Conservation (phyloP, 2,888 invertebrate genomes). For the Caenorhabditis sp. region DNA sequence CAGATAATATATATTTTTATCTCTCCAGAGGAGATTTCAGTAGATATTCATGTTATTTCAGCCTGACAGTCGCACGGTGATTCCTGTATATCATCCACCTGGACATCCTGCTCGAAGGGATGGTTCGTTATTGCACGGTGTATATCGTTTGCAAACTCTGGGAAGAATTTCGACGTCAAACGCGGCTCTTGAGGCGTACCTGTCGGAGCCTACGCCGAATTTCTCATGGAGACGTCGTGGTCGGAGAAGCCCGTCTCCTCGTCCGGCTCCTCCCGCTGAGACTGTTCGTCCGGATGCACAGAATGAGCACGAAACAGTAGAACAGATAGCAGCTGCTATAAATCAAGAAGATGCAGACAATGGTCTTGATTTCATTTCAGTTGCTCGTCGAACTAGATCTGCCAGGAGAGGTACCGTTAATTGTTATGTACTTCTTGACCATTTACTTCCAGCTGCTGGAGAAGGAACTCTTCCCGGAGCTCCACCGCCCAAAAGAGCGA, state of each 20-base stretch:
- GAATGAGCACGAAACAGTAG: background rate
- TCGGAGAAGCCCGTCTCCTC: background rate
- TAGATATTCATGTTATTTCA: too few relatives aligned
- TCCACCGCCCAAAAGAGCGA: conserved; percentile 20
- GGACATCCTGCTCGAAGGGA: too few relatives aligned
- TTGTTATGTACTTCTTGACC: background rate
- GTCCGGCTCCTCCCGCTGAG: background rate
- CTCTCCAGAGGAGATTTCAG: too few relatives aligned
- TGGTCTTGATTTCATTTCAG: conserved; percentile 26
- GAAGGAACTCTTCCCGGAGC: conserved; percentile 20
- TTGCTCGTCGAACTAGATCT: conserved; percentile 47
- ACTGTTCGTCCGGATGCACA: background rate
- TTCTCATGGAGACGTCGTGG: too few relatives aligned
- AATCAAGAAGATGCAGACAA: conserved; percentile 31
- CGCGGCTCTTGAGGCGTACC: too few relatives aligned
- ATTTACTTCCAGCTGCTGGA: conserved; percentile 32
- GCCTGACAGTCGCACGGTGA: too few relatives aligned
- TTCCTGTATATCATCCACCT: too few relatives aligned
- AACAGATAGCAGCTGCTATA: conserved; percentile 1
- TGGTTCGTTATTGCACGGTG: too few relatives aligned
- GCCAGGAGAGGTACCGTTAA: conserved; percentile 39
- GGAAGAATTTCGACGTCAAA: too few relatives aligned
- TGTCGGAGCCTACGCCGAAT: too few relatives aligned
- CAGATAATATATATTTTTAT: too few relatives aligned
- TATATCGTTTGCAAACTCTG: too few relatives aligned